Evolutionary conservation across 2,888 invertebrate genomes (phyloP).

Genomic region (Caenorhabditis zanzibari): DNA sequence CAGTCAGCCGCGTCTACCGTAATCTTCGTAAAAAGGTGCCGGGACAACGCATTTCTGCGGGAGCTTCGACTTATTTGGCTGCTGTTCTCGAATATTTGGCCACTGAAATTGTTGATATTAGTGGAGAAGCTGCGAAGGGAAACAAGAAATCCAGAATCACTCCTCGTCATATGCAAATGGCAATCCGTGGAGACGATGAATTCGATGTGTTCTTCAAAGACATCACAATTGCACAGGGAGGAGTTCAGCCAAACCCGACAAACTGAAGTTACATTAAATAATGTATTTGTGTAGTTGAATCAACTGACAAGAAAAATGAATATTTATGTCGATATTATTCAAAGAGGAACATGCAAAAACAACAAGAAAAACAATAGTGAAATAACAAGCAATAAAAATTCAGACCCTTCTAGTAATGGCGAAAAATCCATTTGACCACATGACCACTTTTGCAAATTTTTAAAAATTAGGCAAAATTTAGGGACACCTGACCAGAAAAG

Average conservation of each 20-base stretch:
- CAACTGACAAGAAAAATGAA: no score
- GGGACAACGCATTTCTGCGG: conserved; percentile 7
- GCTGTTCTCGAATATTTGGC: conserved; percentile 33
- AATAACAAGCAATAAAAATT: no score
- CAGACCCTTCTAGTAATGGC: no score
- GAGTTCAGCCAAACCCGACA: conserved; percentile 26
- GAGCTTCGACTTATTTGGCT: conserved; percentile 28
- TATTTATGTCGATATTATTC: background rate
- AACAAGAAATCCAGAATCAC: conserved; percentile 22
- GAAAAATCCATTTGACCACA: no score
- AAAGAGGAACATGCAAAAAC: no score
- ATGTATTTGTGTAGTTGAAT: background rate
- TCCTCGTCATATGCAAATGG: conserved; percentile 25
- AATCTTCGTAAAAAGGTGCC: conserved; percentile 2
- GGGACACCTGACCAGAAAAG: no score
- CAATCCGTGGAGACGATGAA: conserved; percentile 22
- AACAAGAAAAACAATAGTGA: no score
- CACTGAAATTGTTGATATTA: conserved; percentile 19
- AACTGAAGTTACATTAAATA: background rate
- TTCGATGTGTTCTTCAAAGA: conserved; percentile 10
- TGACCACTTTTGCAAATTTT: no score
- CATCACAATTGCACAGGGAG: conserved; percentile 29
- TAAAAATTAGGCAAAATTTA: no score
- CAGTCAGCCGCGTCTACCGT: conserved; percentile 29
- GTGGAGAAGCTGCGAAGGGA: background rate